A percentile compares a stretch with the other conserved stretches of the same genome.
Conservation (phyloP, 1,140 invertebrate genomes). For the Ephestia elutella region DNA sequence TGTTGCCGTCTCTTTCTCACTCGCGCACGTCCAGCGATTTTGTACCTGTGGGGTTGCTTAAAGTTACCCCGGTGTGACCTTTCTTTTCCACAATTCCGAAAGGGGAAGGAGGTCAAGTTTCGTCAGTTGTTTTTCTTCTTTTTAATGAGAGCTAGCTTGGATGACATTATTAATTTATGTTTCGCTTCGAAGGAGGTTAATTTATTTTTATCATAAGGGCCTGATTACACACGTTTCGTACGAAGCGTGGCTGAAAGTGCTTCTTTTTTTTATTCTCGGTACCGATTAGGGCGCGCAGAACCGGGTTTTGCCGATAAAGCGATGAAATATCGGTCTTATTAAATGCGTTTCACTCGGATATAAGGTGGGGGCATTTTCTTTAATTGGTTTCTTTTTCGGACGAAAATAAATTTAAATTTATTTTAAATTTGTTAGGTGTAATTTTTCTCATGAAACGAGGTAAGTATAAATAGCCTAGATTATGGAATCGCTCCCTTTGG, state of each 20-base stretch:
- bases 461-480: neutral
- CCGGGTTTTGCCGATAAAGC: conserved; percentile 3
- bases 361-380: neutral
- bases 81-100: conserved; percentile 2
- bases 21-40: neutral
- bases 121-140: conserved; percentile 15
- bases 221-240: conserved; percentile 24
- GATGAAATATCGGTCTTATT: conserved; percentile 8
- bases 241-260: neutral
- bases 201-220: conserved; percentile 34
- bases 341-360: conserved; percentile 7
- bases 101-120: conserved; percentile 15
- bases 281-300: conserved; percentile 1
- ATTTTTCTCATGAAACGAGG: neutral
- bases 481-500: too few relatives aligned
- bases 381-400: conserved; percentile 1
- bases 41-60: neutral
- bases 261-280: conserved; percentile 4
- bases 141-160: conserved; percentile 19
- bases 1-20: conserved; percentile 34
- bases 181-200: conserved; percentile 14
- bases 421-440: neutral
- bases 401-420: too few relatives aligned
- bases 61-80: conserved; percentile 13
- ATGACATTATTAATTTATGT: conserved; percentile 54